phyloP scores from a whole-genome alignment of 2,113 vertebrate genomes.

The Aegithalos caudatus region DNA sequence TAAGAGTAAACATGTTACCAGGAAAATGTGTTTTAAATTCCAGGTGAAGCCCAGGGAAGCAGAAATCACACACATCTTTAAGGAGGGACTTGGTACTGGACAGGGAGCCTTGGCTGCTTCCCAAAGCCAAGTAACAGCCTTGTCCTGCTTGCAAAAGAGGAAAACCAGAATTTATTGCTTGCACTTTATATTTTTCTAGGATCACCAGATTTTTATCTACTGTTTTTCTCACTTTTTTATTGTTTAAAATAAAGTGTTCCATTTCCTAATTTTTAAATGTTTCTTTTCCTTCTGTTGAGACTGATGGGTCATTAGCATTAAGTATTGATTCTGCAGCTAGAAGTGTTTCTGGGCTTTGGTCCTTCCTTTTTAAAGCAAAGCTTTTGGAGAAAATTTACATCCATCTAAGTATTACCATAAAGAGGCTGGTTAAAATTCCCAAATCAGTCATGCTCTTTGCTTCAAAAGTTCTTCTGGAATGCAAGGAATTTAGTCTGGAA shows the following conservation, averaged over 20 bases:
- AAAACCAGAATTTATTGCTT: background rate
- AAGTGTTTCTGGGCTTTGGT: background rate
- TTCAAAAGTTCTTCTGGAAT: slow-evolving; percentile 20
- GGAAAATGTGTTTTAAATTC: background rate
- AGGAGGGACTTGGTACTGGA: background rate
- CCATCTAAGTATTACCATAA: slow-evolving; percentile 9
- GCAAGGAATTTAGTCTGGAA: slow-evolving; percentile 34
- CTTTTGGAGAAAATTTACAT: slow-evolving; percentile 23
- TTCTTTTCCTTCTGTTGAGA: background rate
- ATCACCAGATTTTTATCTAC: background rate
- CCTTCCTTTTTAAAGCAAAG: background rate
- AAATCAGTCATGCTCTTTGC: slow-evolving; percentile 25
- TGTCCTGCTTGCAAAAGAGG: background rate
- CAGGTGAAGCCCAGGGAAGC: background rate
- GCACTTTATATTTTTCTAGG: background rate
- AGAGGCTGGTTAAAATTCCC: slow-evolving; percentile 19
- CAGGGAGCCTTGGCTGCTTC: background rate
- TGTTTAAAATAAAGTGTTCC: background rate
- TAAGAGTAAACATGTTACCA: background rate
- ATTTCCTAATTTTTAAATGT: background rate
- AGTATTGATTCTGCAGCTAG: background rate
- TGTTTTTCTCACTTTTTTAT: background rate
- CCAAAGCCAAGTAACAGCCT: background rate
- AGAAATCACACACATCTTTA: background rate
- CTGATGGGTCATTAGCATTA: background rate